Evolutionary conservation across 2,888 invertebrate genomes (phyloP), one percentile per base, ranked within the genome.

Genomic region (Tetropium fuscum): DNA sequence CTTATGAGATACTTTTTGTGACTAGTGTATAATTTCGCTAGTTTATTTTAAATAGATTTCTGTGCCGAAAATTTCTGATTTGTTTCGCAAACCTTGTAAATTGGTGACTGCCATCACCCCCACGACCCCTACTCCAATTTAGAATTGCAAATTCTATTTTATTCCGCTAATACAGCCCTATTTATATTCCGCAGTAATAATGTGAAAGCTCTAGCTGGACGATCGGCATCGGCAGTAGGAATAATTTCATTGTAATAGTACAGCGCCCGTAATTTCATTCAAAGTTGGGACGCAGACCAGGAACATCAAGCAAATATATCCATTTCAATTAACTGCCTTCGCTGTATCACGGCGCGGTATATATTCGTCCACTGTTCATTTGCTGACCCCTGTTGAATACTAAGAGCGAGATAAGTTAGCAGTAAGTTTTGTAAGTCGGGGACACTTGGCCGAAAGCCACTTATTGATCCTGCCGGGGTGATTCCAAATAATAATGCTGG

Each of bases 341-440:
- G 36, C 44, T 16, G 36, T 36, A 36, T 34, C 48, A 7, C 15
- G 38, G 36, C 20, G 38, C 15, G 15, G 19, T 40, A 56, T 48
- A 36, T 54, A 44, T 15, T 18, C 40, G 40, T 51, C 51, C 51
- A 27, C 20, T 40, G 51, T 40, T 51, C 51, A 51, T 51, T 57
- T 48, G 43, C 20, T 48, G 49, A 48, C 57, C 57, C 57, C 34
- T 30, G 57, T 48, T 56, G 56, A 48, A 56, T 56, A 56, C 56
- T 48, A 56, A 56, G 49, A 57, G 57, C 30, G 34, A 49, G 57
- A 57, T 48, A 57, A 57, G 49, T 36, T 41, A 19, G 18, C 16
- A 44, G 57, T 40, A 49, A 57, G 57, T 57, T 57, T 49, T 30
- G 49, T 32, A 43, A 57, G 32, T 57, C 25, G 34, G 49, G 43